Evolutionary conservation across 2,113 vertebrate species (phyloP).

Genomic region (Eidolon helvum): DNA sequence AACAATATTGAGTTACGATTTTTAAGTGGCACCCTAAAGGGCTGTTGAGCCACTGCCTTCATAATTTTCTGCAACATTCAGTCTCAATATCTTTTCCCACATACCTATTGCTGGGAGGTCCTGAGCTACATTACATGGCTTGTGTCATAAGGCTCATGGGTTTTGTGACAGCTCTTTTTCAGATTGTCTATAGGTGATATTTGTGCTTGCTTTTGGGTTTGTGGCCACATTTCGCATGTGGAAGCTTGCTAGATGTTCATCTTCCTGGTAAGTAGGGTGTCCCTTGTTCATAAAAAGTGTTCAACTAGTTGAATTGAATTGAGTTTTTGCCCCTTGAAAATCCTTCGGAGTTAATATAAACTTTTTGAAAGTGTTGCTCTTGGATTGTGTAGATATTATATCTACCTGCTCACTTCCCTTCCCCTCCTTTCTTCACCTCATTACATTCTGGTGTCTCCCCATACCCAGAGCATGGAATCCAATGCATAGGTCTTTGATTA

Average conservation of each 20-base stretch:
- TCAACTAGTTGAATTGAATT: neutral
- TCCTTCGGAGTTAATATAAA: neutral
- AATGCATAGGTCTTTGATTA: neutral
- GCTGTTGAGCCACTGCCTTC: neutral
- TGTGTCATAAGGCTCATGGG: neutral
- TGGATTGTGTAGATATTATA: neutral
- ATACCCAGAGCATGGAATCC: neutral
- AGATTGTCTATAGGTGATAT: neutral
- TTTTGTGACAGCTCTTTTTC: neutral
- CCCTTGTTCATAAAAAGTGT: neutral
- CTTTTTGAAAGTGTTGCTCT: neutral
- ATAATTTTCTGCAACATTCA: neutral
- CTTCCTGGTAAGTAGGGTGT: neutral
- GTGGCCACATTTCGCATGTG: neutral
- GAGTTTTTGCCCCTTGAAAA: neutral
- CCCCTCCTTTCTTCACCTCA: neutral
- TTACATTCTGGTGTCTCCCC: neutral
- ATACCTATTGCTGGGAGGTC: neutral
- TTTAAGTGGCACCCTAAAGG: neutral
- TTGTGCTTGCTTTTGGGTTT: neutral
- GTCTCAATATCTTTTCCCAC: neutral
- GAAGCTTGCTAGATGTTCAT: neutral
- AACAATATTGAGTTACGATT: neutral
- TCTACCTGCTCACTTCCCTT: too few species aligned
- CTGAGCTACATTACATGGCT: rapidly evolving